Percentiles rank a stretch among this genome's conserved stretches.
Conservation (phyloP, 2,888 invertebrate genomes). For the Drosophila nr. medialis region DNA sequence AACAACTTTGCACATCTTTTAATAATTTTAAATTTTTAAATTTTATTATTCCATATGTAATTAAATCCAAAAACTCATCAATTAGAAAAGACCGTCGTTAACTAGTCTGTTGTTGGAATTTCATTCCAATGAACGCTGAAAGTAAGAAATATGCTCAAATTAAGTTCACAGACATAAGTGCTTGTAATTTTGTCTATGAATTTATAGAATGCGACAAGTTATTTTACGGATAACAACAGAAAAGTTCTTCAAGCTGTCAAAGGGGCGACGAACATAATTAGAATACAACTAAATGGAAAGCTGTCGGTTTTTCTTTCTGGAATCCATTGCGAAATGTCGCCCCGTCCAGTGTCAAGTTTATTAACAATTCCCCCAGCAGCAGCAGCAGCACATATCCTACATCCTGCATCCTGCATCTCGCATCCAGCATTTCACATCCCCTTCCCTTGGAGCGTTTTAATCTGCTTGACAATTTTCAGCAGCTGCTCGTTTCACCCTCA, state of each 20-base stretch:
- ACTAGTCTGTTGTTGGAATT: neutral
- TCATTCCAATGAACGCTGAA: neutral
- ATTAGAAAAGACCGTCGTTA: neutral
- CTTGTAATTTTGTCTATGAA: neutral
- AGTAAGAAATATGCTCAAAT: neutral
- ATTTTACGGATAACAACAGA: neutral
- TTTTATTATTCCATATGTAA: neutral
- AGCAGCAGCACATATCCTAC: conserved; percentile 8
- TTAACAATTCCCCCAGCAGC: conserved; percentile 20
- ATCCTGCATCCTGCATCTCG: neutral
- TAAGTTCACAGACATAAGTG: neutral
- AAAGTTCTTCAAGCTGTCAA: neutral
- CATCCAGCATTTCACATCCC: conserved; percentile 3
- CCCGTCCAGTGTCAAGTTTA: conserved; percentile 23
- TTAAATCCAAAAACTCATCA: neutral
- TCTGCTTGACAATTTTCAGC: conserved; percentile 50
- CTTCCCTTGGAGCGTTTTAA: conserved; percentile 26
- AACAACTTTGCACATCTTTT: neutral
- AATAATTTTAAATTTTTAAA: too few relatives aligned
- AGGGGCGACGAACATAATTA: neutral
- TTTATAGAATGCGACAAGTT: neutral
- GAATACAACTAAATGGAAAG: conserved; percentile 1
- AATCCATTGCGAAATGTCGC: conserved; percentile 4
- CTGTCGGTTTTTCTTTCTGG: conserved; percentile 4
- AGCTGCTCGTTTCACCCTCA: conserved; percentile 31